Evolutionary conservation across 2,888 invertebrate species (phyloP), one percentile per base, ranked within the genome.

Genomic region (Melieria crassipennis): DNA sequence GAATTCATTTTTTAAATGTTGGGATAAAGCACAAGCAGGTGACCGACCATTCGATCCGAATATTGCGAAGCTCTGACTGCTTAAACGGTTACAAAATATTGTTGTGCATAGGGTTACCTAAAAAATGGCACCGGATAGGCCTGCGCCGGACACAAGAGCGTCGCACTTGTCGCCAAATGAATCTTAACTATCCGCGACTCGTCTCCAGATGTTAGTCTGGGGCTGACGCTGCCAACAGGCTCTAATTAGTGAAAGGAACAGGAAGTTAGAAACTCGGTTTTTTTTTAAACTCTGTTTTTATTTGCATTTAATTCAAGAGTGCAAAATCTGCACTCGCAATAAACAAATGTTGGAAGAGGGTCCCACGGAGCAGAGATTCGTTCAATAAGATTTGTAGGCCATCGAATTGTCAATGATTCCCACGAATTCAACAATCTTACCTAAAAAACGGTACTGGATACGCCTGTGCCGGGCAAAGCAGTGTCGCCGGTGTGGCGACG

Each of bases 381-480:
- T 52, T 43, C 61, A 11, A 80, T 79, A 69, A 46, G 66, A 70
- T 71, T 71, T 69, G 62, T 9, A 13, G 42, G 11, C 9, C 7
- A 16, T 16, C 16, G 16, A 16, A 16, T 16, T 16, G 13, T 5
- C 46, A 16, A 48, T 16, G 30, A 52, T 42, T 7, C 46, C 43
- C 6, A 43, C 11, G 46, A 13, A 52, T 42, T 30, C 30, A 30
- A 30, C 30, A 30, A 43, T 16, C 72, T 77, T 91, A 92, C 92
- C 92, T 91, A 89, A 89, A 91, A 84, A 89, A 86, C 70, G 92
- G 92, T 79, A 92, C 89, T 71, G 92, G 92, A 85, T 89, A 92
- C 76, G 91, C 91, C 87, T 92, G 92, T 78, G 92, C 92, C 60
- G 92, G 90, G 83, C 92, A 92, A 76, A 92, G 87, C 76, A 92